Conservation (phyloP, 2,113 vertebrate genomes). For the Gallinago paraguaiae region DNA sequence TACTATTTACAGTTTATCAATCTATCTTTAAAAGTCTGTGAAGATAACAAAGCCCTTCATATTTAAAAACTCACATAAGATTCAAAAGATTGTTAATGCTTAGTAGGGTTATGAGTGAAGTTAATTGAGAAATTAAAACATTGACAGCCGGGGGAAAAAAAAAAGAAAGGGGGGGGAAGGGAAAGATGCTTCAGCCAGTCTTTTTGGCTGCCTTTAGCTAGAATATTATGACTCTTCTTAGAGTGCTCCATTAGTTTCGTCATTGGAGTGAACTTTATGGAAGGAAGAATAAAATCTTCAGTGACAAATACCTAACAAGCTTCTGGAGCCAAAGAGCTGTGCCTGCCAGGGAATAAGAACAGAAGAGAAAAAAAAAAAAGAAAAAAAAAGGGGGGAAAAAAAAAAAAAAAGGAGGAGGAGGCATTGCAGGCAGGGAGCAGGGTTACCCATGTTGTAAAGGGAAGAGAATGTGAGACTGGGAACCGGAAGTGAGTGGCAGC, state of each 20-base stretch:
- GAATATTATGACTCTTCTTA: neutral
- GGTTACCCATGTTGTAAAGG: neutral
- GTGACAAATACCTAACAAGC: slow-evolving; percentile 46
- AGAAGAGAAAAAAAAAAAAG: neutral
- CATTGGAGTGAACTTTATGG: neutral
- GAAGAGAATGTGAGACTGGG: neutral
- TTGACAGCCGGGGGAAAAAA: neutral
- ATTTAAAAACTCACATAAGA: slow-evolving; percentile 12
- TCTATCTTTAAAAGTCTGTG: slow-evolving; percentile 36
- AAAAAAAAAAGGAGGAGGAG: neutral
- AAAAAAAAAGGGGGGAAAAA: neutral
- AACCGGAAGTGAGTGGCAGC: slow-evolving; percentile 31
- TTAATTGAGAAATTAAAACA: slow-evolving; percentile 33
- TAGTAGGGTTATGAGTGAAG: neutral
- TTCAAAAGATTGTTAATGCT: slow-evolving; percentile 25
- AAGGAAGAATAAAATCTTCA: slow-evolving; percentile 37
- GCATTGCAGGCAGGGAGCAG: neutral
- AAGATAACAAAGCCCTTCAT: slow-evolving; percentile 48
- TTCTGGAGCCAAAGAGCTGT: slow-evolving; percentile 13
- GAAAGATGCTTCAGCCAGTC: neutral
- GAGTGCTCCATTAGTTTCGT: slow-evolving; percentile 4
- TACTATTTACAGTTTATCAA: slow-evolving; percentile 49
- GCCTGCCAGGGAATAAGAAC: neutral
- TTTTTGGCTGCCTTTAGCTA: neutral
- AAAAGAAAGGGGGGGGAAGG: neutral